Evolutionary conservation across 1,140 invertebrate genomes (phyloP), one percentile per base, ranked within the genome.

Genomic region (Lepidurus apus): DNA sequence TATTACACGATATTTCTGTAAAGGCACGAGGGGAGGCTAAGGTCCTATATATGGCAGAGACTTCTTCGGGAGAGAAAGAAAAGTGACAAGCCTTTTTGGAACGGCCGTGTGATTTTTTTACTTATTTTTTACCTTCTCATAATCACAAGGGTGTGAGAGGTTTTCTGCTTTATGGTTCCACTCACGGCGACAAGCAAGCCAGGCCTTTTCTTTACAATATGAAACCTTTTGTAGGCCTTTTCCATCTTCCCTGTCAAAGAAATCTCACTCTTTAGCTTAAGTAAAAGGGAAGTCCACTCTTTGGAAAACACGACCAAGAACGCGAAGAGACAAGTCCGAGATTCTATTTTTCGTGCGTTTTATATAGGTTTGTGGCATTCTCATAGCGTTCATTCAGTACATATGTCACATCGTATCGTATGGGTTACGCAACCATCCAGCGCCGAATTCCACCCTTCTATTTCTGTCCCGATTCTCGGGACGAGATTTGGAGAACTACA

Each of bases 121-220:
- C 0, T 13, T 10, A 3, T 65, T 65, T 65, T 65, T 65, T 65
- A 65, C 53, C 53, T 65, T 65, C 53, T 9, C 21, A 17, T 65
- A 65, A 65, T 65, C 53, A 65, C 17, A 65, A 21, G 21, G 53
- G 53, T 65, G 53, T 65, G 53, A 65, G 53, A 17, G 53, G 53
- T 17, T 65, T 65, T 17, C 53, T 65, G 53, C 53, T 65, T 65
- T 65, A 65, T 17, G 53, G 53, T 65, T 65, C 3, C 21, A 47
- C 53, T 65, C 7, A 65, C 17, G 21, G 7, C 21, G 53, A 65
- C 53, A 65, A 65, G 53, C 53, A 65, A 65, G 21, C 21, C 53
- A 65, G 21, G 53, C 53, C 21, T 65, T 65, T 65, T 9, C 17
- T 65, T 17, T 21, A 65, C 53, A 17, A 21, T 21, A 21, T 5